Evolutionary conservation across 2,888 invertebrate species (phyloP).

Genomic region (Rapana venosa): DNA sequence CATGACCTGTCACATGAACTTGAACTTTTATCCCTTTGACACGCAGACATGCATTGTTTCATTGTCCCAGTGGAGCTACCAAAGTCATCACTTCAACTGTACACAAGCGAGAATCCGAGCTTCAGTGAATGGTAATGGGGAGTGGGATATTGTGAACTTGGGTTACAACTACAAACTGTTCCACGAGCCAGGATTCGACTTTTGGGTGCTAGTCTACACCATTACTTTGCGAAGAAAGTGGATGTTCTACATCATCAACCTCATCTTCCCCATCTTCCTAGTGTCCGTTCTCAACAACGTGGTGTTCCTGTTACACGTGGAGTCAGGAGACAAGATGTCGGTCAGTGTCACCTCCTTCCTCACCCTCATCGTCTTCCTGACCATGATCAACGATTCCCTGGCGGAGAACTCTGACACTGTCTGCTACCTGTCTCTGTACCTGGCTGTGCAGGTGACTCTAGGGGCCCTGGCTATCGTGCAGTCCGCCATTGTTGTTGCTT

Average conservation of each 20-base stretch:
- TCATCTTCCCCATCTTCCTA: constrained; percentile 23
- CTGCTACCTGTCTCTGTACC: constrained; percentile 33
- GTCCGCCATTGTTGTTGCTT: constrained; percentile 5
- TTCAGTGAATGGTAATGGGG: background rate
- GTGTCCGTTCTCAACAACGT: constrained; percentile 31
- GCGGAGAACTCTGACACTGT: constrained; percentile 30
- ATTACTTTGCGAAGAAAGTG: constrained; percentile 21
- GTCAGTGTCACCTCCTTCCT: constrained; percentile 37
- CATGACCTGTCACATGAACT: constrained; percentile 15
- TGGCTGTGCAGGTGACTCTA: constrained; percentile 17
- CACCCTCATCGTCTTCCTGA: constrained; percentile 33
- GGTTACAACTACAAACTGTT: background rate
- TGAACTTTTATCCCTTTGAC: constrained; percentile 30
- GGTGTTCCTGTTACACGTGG: constrained; percentile 23
- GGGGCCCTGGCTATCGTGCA: constrained; percentile 23
- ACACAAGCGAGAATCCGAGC: background rate
- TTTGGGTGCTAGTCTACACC: background rate
- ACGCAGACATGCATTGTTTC: constrained; percentile 7
- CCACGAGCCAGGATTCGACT: background rate
- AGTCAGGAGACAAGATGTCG: constrained; percentile 34
- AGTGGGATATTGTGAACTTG: constrained; percentile 14
- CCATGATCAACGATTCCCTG: constrained; percentile 23
- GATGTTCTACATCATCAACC: constrained; percentile 26
- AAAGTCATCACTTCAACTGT: background rate
- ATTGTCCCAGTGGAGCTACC: background rate